Conservation (phyloP, 1,140 invertebrate species). For the Tetranychus urticae region DNA sequence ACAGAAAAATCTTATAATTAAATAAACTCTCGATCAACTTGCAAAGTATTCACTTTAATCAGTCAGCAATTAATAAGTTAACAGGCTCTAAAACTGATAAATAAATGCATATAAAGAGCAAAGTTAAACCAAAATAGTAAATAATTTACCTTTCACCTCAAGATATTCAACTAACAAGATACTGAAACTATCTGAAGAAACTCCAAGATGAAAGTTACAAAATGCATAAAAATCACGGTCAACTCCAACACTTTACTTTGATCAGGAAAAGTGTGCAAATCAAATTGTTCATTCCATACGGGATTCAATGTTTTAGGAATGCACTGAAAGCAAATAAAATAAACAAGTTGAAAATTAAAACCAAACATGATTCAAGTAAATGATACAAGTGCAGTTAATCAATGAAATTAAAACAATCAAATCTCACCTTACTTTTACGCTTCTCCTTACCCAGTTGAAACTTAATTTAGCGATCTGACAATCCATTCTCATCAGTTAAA, state of each 20-base stretch:
- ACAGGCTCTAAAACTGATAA: constrained; percentile 50
- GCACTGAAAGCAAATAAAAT: constrained; percentile 11
- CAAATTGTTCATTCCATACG: constrained; percentile 89
- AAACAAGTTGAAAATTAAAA: background rate
- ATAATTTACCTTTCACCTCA: constrained; percentile 21
- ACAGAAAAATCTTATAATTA: constrained; percentile 27
- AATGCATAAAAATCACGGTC: constrained; percentile 42
- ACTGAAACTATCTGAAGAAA: constrained; percentile 19
- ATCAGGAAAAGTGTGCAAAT: constrained; percentile 83
- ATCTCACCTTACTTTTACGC: constrained; percentile 75
- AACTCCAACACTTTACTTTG: constrained; percentile 62
- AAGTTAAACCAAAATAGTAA: constrained; percentile 5
- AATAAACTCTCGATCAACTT: constrained; percentile 23
- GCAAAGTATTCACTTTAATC: constrained; percentile 98
- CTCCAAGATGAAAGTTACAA: constrained; percentile 11
- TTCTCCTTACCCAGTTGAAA: constrained; percentile 93
- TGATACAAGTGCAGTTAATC: no score
- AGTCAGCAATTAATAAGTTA: constrained; percentile 69
- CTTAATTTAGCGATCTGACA: constrained; percentile 84
- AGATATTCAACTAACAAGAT: constrained; percentile 22
- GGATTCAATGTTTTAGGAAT: constrained; percentile 46
- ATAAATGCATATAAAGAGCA: background rate
- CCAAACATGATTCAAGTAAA: background rate
- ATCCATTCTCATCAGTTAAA: constrained; percentile 64
- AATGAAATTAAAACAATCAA: background rate